Base-by-base conservation (phyloP, 2,888 invertebrate species). In the Chymomyza amoena region DNA sequence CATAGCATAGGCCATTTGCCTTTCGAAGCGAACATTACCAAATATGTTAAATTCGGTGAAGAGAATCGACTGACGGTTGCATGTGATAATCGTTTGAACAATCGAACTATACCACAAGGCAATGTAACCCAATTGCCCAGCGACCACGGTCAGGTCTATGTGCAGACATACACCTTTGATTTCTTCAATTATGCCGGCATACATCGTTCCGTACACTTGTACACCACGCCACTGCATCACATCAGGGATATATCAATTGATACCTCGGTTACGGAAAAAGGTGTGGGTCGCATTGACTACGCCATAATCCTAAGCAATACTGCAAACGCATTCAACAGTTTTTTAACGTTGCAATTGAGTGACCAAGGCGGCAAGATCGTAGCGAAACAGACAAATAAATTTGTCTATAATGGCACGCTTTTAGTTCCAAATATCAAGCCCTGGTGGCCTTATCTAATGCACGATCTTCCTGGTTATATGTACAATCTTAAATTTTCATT, bases 101-200 rank as follows among this genome's bases (percentile, higher is more conserved):
- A 95, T 20, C 95, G 95, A 32, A 98, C 98, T 0, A 93, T 99
- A 18, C 99, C 99, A 0, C 99, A 99, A 89, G 99, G 98, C 36
- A 92, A 91, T 64, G 91, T 96, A 1, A 90, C 91, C 2, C 93
- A 94, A 84, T 89, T 93, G 62, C 75, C 91, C 13, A 93, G 95
- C 90, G 93, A 96, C 92, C 84, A 92, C 82, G 92, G 95, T 86
- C 84, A 93, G 78, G 91, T 91, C 75, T 93, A 94, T 70, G 90
- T 95, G 10, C 98, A 98, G 90, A 92, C 94, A 0, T 97, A 97
- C 86, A 95, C 96, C 16, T 98, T 99, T 90, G 99, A 99, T 91
- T 99, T 99, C 92, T 99, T 98, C 92, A 99, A 99, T 92, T 99
- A 99, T 91, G 99, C 99, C 9, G 99, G 99, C 2, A 98, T 99